Base-by-base conservation (phyloP, 2,797 vertebrate genomes). In the Mus spretus region DNA sequence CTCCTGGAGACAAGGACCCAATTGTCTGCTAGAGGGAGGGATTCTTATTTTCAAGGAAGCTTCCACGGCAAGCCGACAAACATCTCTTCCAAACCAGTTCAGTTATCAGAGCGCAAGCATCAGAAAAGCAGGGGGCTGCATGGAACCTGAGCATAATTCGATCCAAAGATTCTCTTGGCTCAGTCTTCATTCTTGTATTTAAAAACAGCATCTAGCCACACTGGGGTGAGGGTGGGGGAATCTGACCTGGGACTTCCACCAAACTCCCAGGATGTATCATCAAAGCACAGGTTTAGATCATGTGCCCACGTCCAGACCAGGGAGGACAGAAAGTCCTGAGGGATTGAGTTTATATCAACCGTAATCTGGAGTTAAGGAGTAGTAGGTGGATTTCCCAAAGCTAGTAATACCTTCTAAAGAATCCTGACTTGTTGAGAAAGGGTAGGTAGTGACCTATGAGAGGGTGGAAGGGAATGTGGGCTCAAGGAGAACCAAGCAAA, bases 131-230 rank as follows among this genome's bases (percentile, higher is more conserved):
- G 24, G 67, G 4, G 34, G 50, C 53, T 70, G 78, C 2, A 40
- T 47, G 44, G 78, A 50, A 85, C 59, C 78, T 85, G 53, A 81
- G 55, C 53, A 3, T 9, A 3, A 88, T 70, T 93, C 90, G 81
- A 82, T 94, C 89, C 86, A 91, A 93, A 79, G n/a, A 61, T 65
- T 88, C 80, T 89, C 50, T 91, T 78, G 77, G 12, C 24, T 88
- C 75, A 26, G n/a, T 82, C 44, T 85, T 97, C 37, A 61, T 65
- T 6, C 50, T 82, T 70, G 10, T 44, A 75, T 34, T 34, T 59
- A 65, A 89, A 95, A 86, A 93, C 17, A 81, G 57, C n/a, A 44
- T 55, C 67, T 47, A 59, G 28, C n/a, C 15, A 34, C 6, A 63
- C 59, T 50, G 9, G 50, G 19, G 15, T 31, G 0, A 44, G 40